phyloP scores from a whole-genome alignment of 2,888 invertebrate species.

The Macaria liturata region DNA sequence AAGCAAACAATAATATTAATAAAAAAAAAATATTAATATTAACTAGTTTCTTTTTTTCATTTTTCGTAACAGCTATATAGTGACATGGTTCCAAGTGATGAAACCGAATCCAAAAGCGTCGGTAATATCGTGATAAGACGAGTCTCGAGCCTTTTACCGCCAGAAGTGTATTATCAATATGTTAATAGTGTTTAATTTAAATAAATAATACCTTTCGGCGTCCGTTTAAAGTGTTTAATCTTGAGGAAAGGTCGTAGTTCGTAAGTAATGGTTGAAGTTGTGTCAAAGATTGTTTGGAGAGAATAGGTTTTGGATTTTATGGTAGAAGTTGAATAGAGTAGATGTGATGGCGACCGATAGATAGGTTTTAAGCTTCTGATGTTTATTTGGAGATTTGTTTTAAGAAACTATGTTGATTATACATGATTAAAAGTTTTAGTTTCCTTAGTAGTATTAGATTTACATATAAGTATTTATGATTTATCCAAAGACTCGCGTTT shows the following conservation, averaged over 20 bases:
- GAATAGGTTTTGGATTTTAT: conserved; percentile 18
- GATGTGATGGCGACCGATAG: too few relatives aligned
- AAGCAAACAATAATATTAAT: too few relatives aligned
- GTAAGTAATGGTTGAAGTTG: conserved; percentile 30
- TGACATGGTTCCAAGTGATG: conserved; percentile 1
- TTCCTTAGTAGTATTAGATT: too few relatives aligned
- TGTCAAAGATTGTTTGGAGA: conserved; percentile 8
- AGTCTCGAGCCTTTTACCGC: conserved; percentile 14
- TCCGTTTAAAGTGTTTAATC: conserved; percentile 20
- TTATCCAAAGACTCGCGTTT: too few relatives aligned
- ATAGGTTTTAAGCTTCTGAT: too few relatives aligned
- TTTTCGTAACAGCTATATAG: not conserved
- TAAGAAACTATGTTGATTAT: too few relatives aligned
- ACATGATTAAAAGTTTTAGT: too few relatives aligned
- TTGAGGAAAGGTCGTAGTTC: conserved; percentile 23
- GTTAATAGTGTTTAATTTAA: conserved; percentile 46
- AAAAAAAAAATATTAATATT: too few relatives aligned
- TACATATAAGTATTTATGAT: too few relatives aligned
- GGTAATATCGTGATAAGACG: conserved; percentile 21
- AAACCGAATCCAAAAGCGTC: conserved; percentile 6
- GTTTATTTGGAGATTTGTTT: too few relatives aligned
- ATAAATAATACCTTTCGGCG: conserved; percentile 45
- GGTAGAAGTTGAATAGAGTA: not conserved
- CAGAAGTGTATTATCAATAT: conserved; percentile 42
- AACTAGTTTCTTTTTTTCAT: too few relatives aligned